These are phyloP conservation scores for Colistium nudipinnis DNA, from an alignment of 2,113 vertebrate genomes.

Conservation along the genomic window DNA sequence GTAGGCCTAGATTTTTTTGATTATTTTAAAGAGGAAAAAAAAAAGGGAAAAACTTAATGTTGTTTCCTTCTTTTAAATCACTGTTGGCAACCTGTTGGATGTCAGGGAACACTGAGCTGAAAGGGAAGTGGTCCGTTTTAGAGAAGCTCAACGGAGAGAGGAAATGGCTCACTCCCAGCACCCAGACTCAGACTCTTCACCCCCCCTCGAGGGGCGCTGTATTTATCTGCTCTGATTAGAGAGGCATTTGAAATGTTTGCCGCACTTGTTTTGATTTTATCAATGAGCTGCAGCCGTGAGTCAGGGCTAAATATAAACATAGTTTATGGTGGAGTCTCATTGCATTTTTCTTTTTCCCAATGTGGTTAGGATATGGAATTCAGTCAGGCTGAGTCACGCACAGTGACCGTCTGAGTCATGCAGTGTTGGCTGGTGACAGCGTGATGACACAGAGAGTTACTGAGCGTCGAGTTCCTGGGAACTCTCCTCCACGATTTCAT, in stretches of 20 bases:
- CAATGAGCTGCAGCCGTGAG: slow-evolving; percentile 21
- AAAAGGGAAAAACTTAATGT: too few species aligned
- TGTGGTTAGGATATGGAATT: slow-evolving; percentile 40
- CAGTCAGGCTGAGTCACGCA: slow-evolving; percentile 56
- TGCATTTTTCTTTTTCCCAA: slow-evolving; percentile 49
- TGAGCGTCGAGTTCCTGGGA: too few species aligned
- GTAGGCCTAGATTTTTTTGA: too few species aligned
- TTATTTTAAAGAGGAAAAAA: not conserved
- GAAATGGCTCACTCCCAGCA: slow-evolving; percentile 55
- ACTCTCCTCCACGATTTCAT: too few species aligned
- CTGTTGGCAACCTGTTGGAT: too few species aligned
- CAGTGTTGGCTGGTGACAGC: not conserved
- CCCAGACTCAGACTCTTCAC: not conserved
- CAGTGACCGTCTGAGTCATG: slow-evolving; percentile 43
- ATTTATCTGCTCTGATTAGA: slow-evolving; percentile 61
- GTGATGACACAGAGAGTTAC: not conserved
- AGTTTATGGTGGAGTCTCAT: slow-evolving; percentile 50
- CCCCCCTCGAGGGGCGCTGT: slow-evolving; percentile 14
- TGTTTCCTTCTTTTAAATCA: too few species aligned
- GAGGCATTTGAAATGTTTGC: slow-evolving; percentile 55
- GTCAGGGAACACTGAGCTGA: not conserved
- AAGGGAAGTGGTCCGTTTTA: slow-evolving; percentile 3
- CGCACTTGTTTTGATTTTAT: slow-evolving; percentile 6
- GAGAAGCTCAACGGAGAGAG: slow-evolving; percentile 45
- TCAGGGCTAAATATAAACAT: slow-evolving; percentile 64